Conservation (phyloP, 2,888 invertebrate genomes). For the Lycia hirtaria region DNA sequence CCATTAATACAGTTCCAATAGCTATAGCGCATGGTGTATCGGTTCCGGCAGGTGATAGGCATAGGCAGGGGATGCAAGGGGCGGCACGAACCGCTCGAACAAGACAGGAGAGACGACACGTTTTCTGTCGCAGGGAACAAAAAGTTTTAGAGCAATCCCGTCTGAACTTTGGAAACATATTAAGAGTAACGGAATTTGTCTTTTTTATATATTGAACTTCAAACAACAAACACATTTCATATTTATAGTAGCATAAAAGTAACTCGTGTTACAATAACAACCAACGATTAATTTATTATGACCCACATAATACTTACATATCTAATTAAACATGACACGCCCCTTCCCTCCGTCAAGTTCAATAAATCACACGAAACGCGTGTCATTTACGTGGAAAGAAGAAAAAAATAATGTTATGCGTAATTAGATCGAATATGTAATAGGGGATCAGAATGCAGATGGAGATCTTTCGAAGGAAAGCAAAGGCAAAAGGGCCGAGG, state of each 20-base stretch:
- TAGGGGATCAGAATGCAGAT: slow-evolving; percentile 72
- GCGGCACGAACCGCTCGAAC: slow-evolving; percentile 47
- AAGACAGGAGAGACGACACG: slow-evolving; percentile 66
- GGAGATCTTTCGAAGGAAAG: slow-evolving; percentile 48
- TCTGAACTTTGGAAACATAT: not conserved
- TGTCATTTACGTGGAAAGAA: slow-evolving; percentile 27
- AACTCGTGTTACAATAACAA: not conserved
- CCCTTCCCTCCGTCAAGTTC: slow-evolving; percentile 7
- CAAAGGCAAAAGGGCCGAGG: slow-evolving; percentile 45
- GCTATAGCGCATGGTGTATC: slow-evolving; percentile 72
- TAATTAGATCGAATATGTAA: slow-evolving; percentile 83
- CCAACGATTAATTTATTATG: not conserved
- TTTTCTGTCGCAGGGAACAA: slow-evolving; percentile 28
- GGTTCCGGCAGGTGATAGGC: slow-evolving; percentile 72
- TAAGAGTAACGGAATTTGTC: not conserved
- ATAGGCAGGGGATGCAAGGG: slow-evolving; percentile 64
- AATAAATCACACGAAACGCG: slow-evolving; percentile 27
- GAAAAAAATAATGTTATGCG: slow-evolving; percentile 80
- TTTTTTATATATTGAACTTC: not conserved
- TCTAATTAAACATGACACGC: slow-evolving; percentile 15
- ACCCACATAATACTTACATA: not conserved
- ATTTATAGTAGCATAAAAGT: not conserved
- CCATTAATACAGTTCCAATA: slow-evolving; percentile 75
- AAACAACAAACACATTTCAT: not conserved
- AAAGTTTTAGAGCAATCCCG: not conserved